phyloP scores from a whole-genome alignment of 2,797 vertebrate species.

The Peromyscus melanophrys region DNA sequence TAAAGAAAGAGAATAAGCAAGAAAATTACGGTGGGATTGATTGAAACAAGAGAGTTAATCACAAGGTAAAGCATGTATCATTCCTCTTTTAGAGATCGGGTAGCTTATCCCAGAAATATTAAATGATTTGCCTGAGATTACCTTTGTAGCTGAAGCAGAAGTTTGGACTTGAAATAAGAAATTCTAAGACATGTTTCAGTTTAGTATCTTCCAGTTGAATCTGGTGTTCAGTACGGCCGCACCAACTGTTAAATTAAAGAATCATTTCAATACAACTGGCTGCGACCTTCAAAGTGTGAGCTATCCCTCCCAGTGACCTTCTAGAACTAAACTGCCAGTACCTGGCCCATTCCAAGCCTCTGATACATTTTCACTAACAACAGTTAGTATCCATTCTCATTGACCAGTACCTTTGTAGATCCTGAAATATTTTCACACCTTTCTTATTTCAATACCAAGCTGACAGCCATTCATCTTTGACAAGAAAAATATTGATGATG shows the following conservation, averaged over 20 bases:
- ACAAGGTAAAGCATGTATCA: not conserved
- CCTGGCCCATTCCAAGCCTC: not conserved
- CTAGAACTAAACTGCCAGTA: not conserved
- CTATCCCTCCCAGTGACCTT: not conserved
- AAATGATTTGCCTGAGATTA: not conserved
- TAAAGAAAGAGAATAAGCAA: slow-evolving; percentile 34
- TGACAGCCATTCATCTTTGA: not conserved
- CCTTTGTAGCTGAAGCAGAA: not conserved
- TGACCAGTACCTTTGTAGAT: not conserved
- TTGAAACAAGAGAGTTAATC: slow-evolving; percentile 42
- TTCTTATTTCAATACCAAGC: not conserved
- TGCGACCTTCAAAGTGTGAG: not conserved
- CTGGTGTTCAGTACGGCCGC: not conserved
- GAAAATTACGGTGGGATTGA: not conserved
- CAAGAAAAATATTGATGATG: not conserved
- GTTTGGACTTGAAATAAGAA: not conserved
- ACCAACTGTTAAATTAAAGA: not conserved
- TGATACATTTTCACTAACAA: not conserved
- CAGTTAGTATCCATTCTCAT: not conserved
- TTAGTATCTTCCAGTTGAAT: not conserved
- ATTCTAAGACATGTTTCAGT: not conserved
- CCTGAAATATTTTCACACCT: not conserved
- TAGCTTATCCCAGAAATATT: slow-evolving; percentile 16
- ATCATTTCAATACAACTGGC: not conserved
- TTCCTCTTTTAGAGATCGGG: not conserved